Base-by-base conservation (phyloP, 2,797 vertebrate species). In the Melanotaenia boesemani region DNA sequence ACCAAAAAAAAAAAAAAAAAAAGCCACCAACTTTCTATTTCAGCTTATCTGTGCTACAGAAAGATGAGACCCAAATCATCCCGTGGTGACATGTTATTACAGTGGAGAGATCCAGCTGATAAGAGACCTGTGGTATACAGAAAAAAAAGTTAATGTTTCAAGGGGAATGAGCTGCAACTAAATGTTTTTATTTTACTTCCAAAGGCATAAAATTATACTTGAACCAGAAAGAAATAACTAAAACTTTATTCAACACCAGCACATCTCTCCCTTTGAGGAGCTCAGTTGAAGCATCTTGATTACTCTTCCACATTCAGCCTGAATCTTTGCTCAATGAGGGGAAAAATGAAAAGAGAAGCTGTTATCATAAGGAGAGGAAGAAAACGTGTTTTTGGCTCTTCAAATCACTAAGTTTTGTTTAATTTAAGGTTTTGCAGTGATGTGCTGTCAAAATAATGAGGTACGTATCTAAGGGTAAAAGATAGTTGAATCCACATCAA, bases 1-100 rank as follows among this genome's bases (percentile, higher is more conserved):
- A 37, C 67, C 55, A 65, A 34, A 30, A 60, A 41, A 48, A 18
- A 18, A 44, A 44, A 44, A 16, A 16, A 12, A 39, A 37, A 50
- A 28, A 28, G 18, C 37, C 67, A 54, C 50, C 32, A 32, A 75
- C 52, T 36, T 69, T 62, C 32, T n/a, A 28, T 13, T 32, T 34
- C 46, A 9, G 22, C 37, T 1, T 48, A 18, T 71, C 46, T 36
- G 0, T 52, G 2, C 15, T 63, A 28, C 60, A 61, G 36, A 28
- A 8, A 60, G 44, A 63, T 54, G 20, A 72, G 61, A 62, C 58
- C 54, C 48, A 54, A 68, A 24, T 22, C 68, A 62, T 67, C 41
- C 15, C 37, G 22, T 55, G n/a, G 26, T 79, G 75, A 65, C 62
- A 16, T 37, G 60, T 50, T 70, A 46, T 67, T 62, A 1, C 34